Percentiles rank a stretch among this genome's conserved stretches.
phyloP scores from a whole-genome alignment of 2,797 vertebrate genomes.

The Pipistrellus kuhlii region DNA sequence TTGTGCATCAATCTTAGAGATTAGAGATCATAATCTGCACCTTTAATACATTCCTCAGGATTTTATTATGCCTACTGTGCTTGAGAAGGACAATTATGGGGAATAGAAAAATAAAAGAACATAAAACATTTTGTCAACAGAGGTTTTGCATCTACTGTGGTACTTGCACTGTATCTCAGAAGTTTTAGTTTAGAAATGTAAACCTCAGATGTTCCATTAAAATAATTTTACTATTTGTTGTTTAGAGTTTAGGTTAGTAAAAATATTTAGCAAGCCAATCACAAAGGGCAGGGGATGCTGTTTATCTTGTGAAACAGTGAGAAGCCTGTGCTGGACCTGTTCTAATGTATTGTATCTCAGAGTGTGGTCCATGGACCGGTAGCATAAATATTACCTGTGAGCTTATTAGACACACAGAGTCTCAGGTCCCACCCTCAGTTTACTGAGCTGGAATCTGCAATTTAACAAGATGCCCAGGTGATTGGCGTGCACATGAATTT shows the following conservation, averaged over 20 bases:
- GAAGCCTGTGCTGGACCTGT: neutral
- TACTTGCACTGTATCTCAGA: neutral
- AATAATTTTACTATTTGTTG: constrained; percentile 22
- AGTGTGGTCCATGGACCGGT: neutral
- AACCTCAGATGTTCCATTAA: constrained; percentile 4
- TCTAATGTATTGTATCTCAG: neutral
- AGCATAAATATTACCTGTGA: neutral
- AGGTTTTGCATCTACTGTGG: constrained; percentile 18
- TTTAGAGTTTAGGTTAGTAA: constrained; percentile 6
- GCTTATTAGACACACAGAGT: neutral
- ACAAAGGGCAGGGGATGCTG: neutral
- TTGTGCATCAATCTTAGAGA: neutral
- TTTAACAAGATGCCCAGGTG: neutral
- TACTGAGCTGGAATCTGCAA: constrained; percentile 18
- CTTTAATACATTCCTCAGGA: neutral
- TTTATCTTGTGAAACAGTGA: neutral
- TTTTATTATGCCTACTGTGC: neutral
- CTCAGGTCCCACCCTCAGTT: neutral
- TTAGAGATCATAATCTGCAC: neutral
- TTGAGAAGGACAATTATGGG: neutral
- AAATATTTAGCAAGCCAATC: neutral
- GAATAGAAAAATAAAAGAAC: neutral
- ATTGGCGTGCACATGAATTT: neutral
- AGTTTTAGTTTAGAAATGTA: constrained; percentile 14
- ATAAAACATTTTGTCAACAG: constrained; percentile 10